These are phyloP conservation scores for Salmo trutta DNA, from an alignment of 2,797 vertebrate genomes.

Conservation along the genomic window DNA sequence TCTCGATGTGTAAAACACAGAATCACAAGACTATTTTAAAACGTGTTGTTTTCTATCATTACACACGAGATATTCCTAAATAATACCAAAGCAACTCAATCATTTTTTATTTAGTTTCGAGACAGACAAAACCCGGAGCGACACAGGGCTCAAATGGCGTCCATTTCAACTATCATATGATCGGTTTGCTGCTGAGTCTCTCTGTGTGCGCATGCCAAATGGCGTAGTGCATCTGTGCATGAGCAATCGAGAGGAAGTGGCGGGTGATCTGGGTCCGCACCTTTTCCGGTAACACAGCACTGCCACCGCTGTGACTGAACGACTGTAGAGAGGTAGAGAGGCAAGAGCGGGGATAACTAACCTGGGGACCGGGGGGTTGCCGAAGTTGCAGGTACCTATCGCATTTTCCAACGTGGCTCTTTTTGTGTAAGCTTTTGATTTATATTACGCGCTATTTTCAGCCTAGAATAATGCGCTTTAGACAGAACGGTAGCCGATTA, in stretches of 20 bases:
- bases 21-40: neutral
- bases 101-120: neutral
- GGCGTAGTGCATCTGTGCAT: conserved; percentile 66
- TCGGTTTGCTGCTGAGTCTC: conserved; percentile 27
- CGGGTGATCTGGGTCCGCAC: conserved; percentile 80
- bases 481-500: conserved; percentile 46
- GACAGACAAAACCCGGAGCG: neutral
- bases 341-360: conserved; percentile 68
- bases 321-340: conserved; percentile 49
- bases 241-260: conserved; percentile 78
- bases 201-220: conserved; percentile 68
- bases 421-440: neutral
- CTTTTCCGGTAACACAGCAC: conserved; percentile 84
- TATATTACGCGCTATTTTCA: conserved; percentile 30
- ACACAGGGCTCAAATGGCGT: conserved; percentile 63
- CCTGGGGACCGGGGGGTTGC: conserved; percentile 61
- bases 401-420: neutral
- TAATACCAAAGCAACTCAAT: neutral
- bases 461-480: conserved; percentile 23
- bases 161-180: conserved; percentile 42
- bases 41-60: neutral
- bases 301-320: conserved; percentile 60
- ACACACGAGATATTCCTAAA: neutral
- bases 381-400: conserved; percentile 59
- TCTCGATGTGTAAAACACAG: neutral